Percentiles rank a stretch among this genome's conserved stretches.
Conservation (phyloP, 2,113 vertebrate genomes). For the Thalassoma bifasciatum region DNA sequence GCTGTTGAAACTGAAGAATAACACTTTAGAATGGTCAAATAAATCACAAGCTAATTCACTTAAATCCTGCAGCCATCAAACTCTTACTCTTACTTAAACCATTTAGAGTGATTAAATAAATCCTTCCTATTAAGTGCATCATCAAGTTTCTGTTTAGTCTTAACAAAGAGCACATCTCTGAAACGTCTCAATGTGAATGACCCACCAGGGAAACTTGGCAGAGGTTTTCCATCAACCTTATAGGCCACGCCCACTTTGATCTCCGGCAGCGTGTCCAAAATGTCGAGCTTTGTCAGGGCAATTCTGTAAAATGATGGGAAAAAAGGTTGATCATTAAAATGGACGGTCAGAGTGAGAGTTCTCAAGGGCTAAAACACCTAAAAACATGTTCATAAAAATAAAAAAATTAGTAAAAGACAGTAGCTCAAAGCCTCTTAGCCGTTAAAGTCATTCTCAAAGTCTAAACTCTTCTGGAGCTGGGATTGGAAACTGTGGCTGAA, state of each 20-base stretch:
- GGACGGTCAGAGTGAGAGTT: not conserved
- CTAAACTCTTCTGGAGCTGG: too few species aligned
- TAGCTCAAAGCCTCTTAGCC: too few species aligned
- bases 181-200: not conserved
- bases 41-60: too few species aligned
- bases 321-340: not conserved
- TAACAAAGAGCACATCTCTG: not conserved
- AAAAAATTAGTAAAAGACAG: too few species aligned
- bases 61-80: not conserved
- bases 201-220: constrained; percentile 86
- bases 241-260: constrained; percentile 86
- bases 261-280: constrained; percentile 83
- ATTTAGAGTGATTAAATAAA: not conserved
- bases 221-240: constrained; percentile 75
- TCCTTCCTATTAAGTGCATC: not conserved
- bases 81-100: not conserved
- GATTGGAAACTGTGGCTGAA: not conserved
- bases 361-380: too few species aligned
- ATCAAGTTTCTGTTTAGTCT: not conserved
- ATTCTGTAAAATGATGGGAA: constrained; percentile 71
- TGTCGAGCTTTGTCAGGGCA: constrained; percentile 85
- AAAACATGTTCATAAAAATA: too few species aligned
- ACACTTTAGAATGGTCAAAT: too few species aligned
- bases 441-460: too few species aligned
- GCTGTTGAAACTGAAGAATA: too few species aligned